Conservation (phyloP, 2,888 invertebrate genomes). For the Allolobophora icterica region DNA sequence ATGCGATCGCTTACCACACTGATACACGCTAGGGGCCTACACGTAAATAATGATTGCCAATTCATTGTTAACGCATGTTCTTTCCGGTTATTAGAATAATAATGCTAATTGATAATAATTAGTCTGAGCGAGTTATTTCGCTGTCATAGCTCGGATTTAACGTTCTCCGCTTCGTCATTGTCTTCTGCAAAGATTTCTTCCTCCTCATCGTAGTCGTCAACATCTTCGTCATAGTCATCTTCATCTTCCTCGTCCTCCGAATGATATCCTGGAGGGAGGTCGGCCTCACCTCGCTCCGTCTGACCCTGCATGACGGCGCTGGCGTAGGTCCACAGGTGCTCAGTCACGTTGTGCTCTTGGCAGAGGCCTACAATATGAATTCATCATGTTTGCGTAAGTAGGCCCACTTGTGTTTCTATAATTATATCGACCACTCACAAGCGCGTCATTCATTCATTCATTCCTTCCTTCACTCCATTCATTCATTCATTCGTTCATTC, state of each 20-base stretch:
- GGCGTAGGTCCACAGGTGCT: slow-evolving; percentile 33
- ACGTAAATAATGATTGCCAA: no score
- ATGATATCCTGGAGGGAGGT: background rate
- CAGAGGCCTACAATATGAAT: slow-evolving; percentile 20
- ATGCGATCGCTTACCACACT: no score
- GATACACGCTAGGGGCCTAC: no score
- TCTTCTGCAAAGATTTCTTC: background rate
- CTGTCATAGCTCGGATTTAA: slow-evolving; percentile 13
- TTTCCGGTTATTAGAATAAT: no score
- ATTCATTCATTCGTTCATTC: no score
- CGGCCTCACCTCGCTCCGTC: background rate
- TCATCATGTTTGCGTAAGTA: no score
- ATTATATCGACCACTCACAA: no score
- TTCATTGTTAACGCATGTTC: no score
- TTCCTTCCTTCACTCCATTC: no score
- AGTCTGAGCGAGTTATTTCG: background rate
- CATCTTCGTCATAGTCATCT: background rate
- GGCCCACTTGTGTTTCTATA: no score
- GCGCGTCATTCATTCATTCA: no score
- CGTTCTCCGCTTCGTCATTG: background rate
- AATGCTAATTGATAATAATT: no score
- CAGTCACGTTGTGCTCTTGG: slow-evolving; percentile 30
- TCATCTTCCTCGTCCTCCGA: background rate
- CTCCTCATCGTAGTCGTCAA: slow-evolving; percentile 21
- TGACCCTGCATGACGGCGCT: slow-evolving; percentile 34